Evolutionary conservation across 2,113 vertebrate species (phyloP), one percentile per base, ranked within the genome.

Genomic region (zebrafish (Danio rerio)): DNA sequence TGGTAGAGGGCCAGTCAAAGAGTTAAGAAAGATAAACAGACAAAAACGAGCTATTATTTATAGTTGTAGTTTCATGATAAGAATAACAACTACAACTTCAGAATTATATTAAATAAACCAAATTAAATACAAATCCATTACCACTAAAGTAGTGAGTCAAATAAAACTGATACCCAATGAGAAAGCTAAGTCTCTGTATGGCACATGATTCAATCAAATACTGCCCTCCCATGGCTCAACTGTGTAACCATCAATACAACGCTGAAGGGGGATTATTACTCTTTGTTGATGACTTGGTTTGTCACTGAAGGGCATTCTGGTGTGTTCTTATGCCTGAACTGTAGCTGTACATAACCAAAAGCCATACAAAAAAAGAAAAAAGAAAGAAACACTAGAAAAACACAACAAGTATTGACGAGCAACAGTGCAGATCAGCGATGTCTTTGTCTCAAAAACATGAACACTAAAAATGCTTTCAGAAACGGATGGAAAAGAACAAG

Each of bases 161-260:
- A 1, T 31, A 3, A 31, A 31, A 31, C 31, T 2, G 31, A 31
- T 31, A 31, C 31, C 1, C 31, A 31, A 31, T 31, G 31, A 31
- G 31, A 31, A 31, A 31, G 31, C 31, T 3, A 31, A 31, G 31
- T 52, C 66, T 40, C 31, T 56, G 66, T 45, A 16, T 52, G 53
- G 18, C 21, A 83, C 7, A 74, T 79, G 72, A 76, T 43, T 73
- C 65, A 87, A 92, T 92, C 87, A 86, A 89, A 92, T 86, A 90
- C 63, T 90, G 92, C 92, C 92, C 91, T 86, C 91, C 86, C 52
- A 89, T 91, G 92, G 91, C 70, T 81, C 84, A 76, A 89, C 87
- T 79, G 47, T 68, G 88, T 81, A 82, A 89, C 85, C 85, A 87
- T 81, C 84, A 88, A 82, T 83, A 66, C 58, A 81, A 83, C 71